A percentile compares a stretch with the other conserved stretches of the same genome.
phyloP scores from a whole-genome alignment of 1,140 invertebrate genomes.

The Drosophila obscura region DNA sequence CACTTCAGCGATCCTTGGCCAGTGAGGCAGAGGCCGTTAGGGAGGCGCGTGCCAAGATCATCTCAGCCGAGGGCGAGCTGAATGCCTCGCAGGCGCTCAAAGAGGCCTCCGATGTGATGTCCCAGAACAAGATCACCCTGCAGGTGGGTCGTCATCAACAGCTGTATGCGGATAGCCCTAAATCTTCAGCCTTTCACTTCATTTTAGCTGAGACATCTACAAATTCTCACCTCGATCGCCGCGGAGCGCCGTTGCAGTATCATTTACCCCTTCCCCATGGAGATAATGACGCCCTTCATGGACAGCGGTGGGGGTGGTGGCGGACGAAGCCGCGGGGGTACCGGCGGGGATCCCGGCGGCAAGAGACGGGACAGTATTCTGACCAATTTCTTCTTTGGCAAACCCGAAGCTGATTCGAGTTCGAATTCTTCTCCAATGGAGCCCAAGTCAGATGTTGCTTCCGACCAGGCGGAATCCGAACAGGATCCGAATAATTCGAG shows the following conservation, averaged over 20 bases:
- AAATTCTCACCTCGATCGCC: constrained; percentile 96
- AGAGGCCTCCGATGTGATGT: constrained; percentile 96
- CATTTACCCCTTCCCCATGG: constrained; percentile 97
- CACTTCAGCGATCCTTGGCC: constrained; percentile 93
- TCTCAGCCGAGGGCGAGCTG: constrained; percentile 93
- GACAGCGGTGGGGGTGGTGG: neutral
- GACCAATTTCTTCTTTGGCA: constrained; percentile 10
- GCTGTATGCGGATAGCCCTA: neutral
- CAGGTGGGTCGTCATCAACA: constrained; percentile 86
- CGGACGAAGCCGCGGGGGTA: neutral
- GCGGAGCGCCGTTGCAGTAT: constrained; percentile 99
- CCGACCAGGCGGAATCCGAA: too few relatives aligned
- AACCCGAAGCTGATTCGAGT: neutral
- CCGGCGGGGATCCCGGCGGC: neutral
- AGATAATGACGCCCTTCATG: constrained; percentile 83
- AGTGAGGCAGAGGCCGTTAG: constrained; percentile 93
- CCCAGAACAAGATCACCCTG: constrained; percentile 93
- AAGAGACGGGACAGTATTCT: neutral
- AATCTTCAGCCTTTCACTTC: neutral
- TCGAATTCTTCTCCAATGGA: too few relatives aligned
- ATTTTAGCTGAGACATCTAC: constrained; percentile 83
- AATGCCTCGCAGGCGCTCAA: constrained; percentile 94
- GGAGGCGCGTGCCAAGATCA: constrained; percentile 89
- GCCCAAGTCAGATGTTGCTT: neutral
- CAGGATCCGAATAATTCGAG: too few relatives aligned